Evolutionary conservation across 1,140 invertebrate genomes (phyloP).

Genomic region (Teleogryllus occipitalis): DNA sequence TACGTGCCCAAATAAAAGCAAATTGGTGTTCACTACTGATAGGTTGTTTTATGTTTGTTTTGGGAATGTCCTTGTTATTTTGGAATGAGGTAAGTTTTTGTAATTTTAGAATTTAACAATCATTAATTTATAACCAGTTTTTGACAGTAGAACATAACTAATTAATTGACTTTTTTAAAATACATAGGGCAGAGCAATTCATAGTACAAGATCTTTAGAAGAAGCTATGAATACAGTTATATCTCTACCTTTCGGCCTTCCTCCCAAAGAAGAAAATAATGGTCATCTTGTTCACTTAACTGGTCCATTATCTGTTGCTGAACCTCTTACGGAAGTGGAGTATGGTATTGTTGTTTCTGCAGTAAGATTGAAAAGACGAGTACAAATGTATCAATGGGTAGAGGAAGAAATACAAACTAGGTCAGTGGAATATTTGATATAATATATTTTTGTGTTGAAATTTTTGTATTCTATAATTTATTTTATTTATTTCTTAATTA

Average conservation of each 20-base stretch:
- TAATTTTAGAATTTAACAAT: background rate
- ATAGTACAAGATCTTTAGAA: conserved; percentile 57
- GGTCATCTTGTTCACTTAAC: conserved; percentile 66
- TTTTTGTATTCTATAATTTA: too few relatives aligned
- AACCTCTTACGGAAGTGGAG: conserved; percentile 69
- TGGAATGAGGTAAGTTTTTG: conserved; percentile 59
- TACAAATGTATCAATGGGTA: conserved; percentile 90
- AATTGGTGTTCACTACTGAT: conserved; percentile 54
- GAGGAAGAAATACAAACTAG: conserved; percentile 52
- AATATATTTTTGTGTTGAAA: too few relatives aligned
- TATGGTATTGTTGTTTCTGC: conserved; percentile 68
- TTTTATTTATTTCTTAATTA: too few relatives aligned
- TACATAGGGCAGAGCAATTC: conserved; percentile 56
- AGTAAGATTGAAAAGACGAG: conserved; percentile 62
- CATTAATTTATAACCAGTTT: background rate
- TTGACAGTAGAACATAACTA: conserved; percentile 16
- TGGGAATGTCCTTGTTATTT: conserved; percentile 51
- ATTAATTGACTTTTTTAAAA: conserved; percentile 18
- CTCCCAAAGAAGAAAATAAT: conserved; percentile 53
- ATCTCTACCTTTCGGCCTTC: conserved; percentile 42
- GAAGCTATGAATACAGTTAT: conserved; percentile 56
- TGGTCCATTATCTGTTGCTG: conserved; percentile 60
- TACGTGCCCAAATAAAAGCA: conserved; percentile 49
- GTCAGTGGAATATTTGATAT: conserved; percentile 32
- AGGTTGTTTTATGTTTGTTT: conserved; percentile 45